Conservation (phyloP, 2,113 vertebrate species). For the Odocoileus hemionus region DNA sequence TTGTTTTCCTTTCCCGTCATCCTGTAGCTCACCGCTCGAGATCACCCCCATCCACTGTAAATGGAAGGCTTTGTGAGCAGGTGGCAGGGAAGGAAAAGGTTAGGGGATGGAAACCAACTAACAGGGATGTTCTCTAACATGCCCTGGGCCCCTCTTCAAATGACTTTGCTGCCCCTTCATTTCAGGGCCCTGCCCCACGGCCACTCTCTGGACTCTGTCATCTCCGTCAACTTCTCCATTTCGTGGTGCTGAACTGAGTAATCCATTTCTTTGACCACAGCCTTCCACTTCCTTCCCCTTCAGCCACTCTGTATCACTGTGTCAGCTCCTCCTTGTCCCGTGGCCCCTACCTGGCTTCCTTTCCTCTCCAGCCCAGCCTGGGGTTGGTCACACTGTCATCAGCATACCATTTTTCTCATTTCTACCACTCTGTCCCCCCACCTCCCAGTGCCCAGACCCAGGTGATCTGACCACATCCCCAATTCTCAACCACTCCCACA, state of each 20-base stretch:
- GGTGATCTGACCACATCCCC: not conserved
- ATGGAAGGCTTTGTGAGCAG: not conserved
- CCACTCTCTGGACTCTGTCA: not conserved
- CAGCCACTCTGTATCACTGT: not conserved
- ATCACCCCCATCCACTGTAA: not conserved
- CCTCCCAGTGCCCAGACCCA: not conserved
- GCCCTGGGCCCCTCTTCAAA: not conserved
- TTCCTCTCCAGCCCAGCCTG: not conserved
- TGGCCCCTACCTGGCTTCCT: not conserved
- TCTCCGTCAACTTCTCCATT: constrained; percentile 30
- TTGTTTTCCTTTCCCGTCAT: not conserved
- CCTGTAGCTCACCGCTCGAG: not conserved
- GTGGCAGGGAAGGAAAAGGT: not conserved
- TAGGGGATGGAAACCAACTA: not conserved
- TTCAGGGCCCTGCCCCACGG: too few species aligned
- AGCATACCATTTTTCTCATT: not conserved
- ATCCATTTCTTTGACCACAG: not conserved
- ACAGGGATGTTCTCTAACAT: not conserved
- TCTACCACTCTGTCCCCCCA: not conserved
- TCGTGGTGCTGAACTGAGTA: not conserved
- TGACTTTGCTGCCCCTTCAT: not conserved
- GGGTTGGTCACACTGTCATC: not conserved
- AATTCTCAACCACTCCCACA: not conserved
- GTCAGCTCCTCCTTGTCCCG: not conserved
- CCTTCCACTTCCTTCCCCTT: not conserved